phyloP scores from a whole-genome alignment of 2,113 vertebrate genomes.

The Tragelaphus scriptus region DNA sequence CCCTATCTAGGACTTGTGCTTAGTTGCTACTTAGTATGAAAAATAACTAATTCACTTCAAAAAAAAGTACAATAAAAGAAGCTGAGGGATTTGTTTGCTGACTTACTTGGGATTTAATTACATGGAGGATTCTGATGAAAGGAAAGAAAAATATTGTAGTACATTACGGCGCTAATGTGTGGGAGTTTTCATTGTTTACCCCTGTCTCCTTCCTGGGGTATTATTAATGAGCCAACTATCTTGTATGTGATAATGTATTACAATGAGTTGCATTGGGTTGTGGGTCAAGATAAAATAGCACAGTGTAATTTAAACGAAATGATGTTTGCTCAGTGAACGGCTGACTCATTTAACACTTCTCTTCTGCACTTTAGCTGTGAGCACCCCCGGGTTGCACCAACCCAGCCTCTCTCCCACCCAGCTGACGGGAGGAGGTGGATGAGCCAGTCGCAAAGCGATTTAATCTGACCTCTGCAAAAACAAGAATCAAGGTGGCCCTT shows the following conservation, averaged over 20 bases:
- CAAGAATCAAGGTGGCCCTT: conserved; percentile 18
- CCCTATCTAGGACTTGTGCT: not conserved
- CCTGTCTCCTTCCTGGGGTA: conserved; percentile 51
- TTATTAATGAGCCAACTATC: conserved; percentile 75
- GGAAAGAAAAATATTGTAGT: conserved; percentile 59
- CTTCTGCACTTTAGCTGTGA: conserved; percentile 11
- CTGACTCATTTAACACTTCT: conserved; percentile 57
- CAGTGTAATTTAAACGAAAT: conserved; percentile 67
- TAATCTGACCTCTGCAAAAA: not conserved
- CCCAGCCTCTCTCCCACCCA: not conserved
- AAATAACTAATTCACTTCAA: conserved; percentile 36
- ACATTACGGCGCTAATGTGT: conserved; percentile 45
- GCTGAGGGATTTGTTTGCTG: conserved; percentile 48
- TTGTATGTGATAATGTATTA: conserved; percentile 67
- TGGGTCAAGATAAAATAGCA: conserved; percentile 60
- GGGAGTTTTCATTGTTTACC: conserved; percentile 65
- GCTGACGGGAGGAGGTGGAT: not conserved
- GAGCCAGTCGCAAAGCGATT: not conserved
- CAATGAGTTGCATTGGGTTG: conserved; percentile 71
- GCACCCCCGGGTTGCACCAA: not conserved
- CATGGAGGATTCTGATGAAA: conserved; percentile 57
- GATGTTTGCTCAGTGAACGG: conserved; percentile 63
- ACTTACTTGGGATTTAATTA: conserved; percentile 66
- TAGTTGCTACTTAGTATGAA: conserved; percentile 12
- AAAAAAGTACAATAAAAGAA: conserved; percentile 45